Percentiles rank a stretch among this genome's conserved stretches.
phyloP scores from a whole-genome alignment of 2,113 vertebrate genomes.

The Pandion haliaetus region DNA sequence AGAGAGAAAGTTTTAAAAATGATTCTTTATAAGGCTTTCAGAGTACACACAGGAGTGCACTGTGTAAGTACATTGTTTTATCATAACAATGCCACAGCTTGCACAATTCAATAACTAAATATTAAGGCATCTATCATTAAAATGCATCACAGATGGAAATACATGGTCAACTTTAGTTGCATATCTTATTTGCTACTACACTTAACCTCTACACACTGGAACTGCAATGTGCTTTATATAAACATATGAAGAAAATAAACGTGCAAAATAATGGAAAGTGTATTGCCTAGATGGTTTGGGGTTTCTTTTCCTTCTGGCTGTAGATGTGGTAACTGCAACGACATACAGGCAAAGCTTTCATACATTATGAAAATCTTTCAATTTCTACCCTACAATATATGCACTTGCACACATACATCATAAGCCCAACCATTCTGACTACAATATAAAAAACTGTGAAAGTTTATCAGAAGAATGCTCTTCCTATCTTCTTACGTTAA shows the following conservation, averaged over 20 bases:
- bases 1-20: neutral
- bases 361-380: neutral
- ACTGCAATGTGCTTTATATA: neutral
- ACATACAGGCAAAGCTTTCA: neutral
- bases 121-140: neutral
- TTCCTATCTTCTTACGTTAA: neutral
- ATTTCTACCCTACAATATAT: neutral
- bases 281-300: neutral
- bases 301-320: too few relatives aligned
- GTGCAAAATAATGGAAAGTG: neutral
- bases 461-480: neutral
- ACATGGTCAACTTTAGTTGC: rapidly evolving
- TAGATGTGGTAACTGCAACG: rapidly evolving
- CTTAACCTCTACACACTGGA: neutral
- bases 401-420: rapidly evolving
- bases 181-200: neutral
- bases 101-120: neutral
- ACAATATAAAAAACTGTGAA: neutral
- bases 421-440: neutral
- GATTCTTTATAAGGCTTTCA: neutral
- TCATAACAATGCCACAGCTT: neutral
- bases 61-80: neutral
- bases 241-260: neutral
- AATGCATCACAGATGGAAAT: neutral
- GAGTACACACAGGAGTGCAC: neutral